Conservation (phyloP, 2,113 vertebrate species). For the Phyllopteryx taeniolatus region DNA sequence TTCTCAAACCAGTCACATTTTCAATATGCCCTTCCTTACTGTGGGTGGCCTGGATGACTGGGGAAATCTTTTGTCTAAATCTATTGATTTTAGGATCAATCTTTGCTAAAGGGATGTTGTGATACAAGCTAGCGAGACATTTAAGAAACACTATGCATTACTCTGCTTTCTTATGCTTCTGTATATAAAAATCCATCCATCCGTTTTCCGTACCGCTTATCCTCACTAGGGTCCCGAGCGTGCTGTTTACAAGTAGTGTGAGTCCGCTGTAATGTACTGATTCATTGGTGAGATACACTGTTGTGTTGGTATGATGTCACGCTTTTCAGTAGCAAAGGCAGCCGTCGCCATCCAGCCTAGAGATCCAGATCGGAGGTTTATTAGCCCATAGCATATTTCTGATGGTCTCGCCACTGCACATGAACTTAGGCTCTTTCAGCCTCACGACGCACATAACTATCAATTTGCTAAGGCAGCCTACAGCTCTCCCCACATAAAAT, state of each 20-base stretch:
- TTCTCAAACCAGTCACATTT: conserved; percentile 13
- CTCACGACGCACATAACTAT: neutral
- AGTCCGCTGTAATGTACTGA: too few relatives aligned
- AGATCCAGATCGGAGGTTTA: too few relatives aligned
- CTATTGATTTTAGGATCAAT: conserved; percentile 11
- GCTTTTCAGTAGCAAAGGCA: too few relatives aligned
- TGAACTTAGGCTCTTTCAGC: neutral
- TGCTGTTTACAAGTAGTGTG: too few relatives aligned
- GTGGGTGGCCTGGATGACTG: conserved; percentile 10
- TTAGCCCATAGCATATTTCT: neutral
- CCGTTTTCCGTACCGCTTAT: too few relatives aligned
- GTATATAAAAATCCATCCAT: too few relatives aligned
- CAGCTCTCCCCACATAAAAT: neutral
- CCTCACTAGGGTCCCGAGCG: too few relatives aligned
- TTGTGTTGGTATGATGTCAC: too few relatives aligned
- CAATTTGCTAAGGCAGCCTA: neutral
- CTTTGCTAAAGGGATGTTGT: conserved; percentile 2
- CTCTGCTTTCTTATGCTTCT: too few relatives aligned
- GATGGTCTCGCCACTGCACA: neutral
- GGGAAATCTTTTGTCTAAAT: neutral
- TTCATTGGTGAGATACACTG: too few relatives aligned
- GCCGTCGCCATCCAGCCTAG: too few relatives aligned
- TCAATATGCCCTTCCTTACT: neutral
- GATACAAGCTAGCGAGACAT: neutral
- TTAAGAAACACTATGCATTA: neutral